phyloP scores from a whole-genome alignment of 2,888 invertebrate species.

The Caenorhabditis auriculariae region DNA sequence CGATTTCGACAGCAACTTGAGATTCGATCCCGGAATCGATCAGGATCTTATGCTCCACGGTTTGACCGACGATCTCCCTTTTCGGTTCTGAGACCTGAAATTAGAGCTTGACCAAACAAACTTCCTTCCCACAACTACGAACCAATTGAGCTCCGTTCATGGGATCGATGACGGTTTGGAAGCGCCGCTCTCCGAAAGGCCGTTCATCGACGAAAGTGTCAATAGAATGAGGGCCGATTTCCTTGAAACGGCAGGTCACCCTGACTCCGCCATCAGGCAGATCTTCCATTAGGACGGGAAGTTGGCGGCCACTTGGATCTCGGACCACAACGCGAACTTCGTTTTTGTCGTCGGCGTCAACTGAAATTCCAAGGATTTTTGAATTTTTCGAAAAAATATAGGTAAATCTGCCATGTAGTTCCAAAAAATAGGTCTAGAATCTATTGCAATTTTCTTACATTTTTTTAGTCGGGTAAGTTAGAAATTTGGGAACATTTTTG shows the following conservation, averaged over 20 bases:
- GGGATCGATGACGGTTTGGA: conserved; percentile 36
- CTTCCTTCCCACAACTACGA: conserved; percentile 1
- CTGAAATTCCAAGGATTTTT: conserved; percentile 18
- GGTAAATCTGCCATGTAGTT: no score
- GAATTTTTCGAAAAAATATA: no score
- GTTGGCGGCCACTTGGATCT: conserved; percentile 40
- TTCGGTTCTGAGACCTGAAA: conserved; percentile 26
- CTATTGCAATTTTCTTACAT: neutral
- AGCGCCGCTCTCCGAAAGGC: conserved; percentile 31
- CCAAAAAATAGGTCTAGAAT: no score
- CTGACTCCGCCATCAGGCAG: conserved; percentile 41
- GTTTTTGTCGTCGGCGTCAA: conserved; percentile 39
- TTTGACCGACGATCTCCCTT: conserved; percentile 40
- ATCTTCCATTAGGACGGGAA: conserved; percentile 49
- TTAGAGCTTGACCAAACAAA: neutral
- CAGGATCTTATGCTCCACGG: conserved; percentile 33
- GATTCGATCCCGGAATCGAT: conserved; percentile 45
- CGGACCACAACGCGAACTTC: conserved; percentile 49
- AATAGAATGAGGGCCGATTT: conserved; percentile 36
- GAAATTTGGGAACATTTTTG: no score
- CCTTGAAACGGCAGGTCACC: conserved; percentile 44
- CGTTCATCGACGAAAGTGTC: conserved; percentile 41
- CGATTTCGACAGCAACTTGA: conserved; percentile 42
- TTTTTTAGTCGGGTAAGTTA: no score
- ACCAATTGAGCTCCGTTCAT: conserved; percentile 41